phyloP scores from a whole-genome alignment of 2,113 vertebrate genomes.

The Corvus moneduloides region DNA sequence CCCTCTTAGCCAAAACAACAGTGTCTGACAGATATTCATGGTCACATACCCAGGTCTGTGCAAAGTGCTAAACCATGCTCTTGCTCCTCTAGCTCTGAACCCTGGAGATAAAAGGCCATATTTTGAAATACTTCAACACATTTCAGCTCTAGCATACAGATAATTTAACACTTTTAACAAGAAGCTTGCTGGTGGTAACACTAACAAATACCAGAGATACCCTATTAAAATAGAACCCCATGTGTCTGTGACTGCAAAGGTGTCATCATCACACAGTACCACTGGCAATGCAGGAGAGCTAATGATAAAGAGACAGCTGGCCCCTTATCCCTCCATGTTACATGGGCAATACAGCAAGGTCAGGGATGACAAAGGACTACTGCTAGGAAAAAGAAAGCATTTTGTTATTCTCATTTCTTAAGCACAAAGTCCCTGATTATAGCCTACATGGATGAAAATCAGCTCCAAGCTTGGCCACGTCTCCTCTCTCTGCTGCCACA shows the following conservation, averaged over 20 bases:
- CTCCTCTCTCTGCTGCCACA: neutral
- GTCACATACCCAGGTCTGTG: neutral
- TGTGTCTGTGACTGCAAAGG: neutral
- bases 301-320: neutral
- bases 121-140: neutral
- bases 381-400: neutral
- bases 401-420: neutral
- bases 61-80: neutral
- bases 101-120: neutral
- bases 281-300: neutral
- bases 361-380: neutral
- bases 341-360: neutral
- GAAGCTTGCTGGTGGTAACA: neutral
- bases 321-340: neutral
- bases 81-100: neutral
- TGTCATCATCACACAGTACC: neutral
- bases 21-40: neutral
- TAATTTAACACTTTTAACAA: neutral
- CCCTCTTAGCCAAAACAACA: neutral
- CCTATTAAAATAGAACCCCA: neutral
- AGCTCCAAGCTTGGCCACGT: neutral
- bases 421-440: neutral
- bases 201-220: neutral
- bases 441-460: neutral
- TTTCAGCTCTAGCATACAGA: neutral